phyloP scores from a whole-genome alignment of 1,140 invertebrate genomes.

The Elysia chlorotica region DNA sequence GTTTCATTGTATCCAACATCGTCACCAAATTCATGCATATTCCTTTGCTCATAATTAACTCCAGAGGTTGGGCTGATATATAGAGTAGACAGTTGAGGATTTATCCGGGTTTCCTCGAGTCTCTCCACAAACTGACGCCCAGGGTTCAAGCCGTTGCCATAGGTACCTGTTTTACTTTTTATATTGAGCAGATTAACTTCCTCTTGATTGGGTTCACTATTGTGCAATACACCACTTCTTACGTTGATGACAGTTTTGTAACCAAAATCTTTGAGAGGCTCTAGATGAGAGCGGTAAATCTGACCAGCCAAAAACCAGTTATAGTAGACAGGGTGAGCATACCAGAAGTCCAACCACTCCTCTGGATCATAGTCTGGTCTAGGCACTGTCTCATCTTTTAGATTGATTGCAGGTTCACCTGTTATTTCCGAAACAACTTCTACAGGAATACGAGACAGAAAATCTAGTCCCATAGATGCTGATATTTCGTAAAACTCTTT shows the following conservation, averaged over 20 bases:
- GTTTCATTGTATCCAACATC: constrained; percentile 50
- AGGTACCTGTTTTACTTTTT: constrained; percentile 36
- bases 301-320: constrained; percentile 51
- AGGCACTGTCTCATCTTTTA: not conserved
- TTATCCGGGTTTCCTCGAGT: constrained; percentile 36
- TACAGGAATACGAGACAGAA: constrained; percentile 35
- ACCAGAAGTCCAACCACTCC: constrained; percentile 49
- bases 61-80: constrained; percentile 38
- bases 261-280: constrained; percentile 31
- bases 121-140: constrained; percentile 33
- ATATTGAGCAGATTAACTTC: constrained; percentile 46
- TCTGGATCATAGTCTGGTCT: constrained; percentile 32
- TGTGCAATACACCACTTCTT: constrained; percentile 33
- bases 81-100: constrained; percentile 31
- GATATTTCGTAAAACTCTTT: constrained; percentile 41
- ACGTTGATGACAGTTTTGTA: constrained; percentile 47
- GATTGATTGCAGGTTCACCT: constrained; percentile 34
- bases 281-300: constrained; percentile 37
- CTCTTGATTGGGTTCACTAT: constrained; percentile 41
- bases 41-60: constrained; percentile 46
- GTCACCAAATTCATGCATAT: constrained; percentile 52
- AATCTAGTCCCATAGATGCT: constrained; percentile 45
- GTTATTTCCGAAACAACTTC: constrained; percentile 38
- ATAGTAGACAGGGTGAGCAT: constrained; percentile 44
- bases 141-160: constrained; percentile 28